Percentiles rank a stretch among this genome's conserved stretches.
Conservation (phyloP, 2,888 invertebrate species). For the Chloromyia formosa region DNA sequence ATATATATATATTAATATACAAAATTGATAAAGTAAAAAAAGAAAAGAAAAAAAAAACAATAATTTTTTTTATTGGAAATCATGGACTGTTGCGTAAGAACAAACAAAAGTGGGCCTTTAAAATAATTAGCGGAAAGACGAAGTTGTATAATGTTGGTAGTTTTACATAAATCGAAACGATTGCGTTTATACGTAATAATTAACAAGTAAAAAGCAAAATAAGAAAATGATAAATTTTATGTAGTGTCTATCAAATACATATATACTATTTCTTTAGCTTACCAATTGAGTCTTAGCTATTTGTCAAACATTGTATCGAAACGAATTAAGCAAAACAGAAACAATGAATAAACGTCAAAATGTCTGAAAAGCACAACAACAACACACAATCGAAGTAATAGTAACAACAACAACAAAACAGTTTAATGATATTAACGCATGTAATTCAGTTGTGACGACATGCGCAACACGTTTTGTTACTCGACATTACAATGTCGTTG, state of each 20-base stretch:
- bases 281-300: constrained; percentile 22
- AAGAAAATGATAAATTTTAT: constrained; percentile 34
- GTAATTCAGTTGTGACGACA: not conserved
- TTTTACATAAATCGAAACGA: constrained; percentile 10
- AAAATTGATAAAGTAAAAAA: constrained; percentile 2
- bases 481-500: not conserved
- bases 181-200: not conserved
- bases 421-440: not conserved
- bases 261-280: constrained; percentile 31
- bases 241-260: constrained; percentile 27
- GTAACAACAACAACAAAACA: not conserved
- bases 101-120: constrained; percentile 41
- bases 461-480: not conserved
- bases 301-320: constrained; percentile 9
- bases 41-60: constrained; percentile 24
- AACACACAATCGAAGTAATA: constrained; percentile 4
- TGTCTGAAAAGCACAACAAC: constrained; percentile 37
- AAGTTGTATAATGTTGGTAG: constrained; percentile 19
- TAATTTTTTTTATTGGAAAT: constrained; percentile 11
- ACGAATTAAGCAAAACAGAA: not conserved
- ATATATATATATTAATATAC: too few relatives aligned
- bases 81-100: constrained; percentile 41
- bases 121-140: constrained; percentile 26
- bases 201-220: constrained; percentile 13
- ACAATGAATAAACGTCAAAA: not conserved